These are phyloP conservation scores for Grammomys surdaster DNA, from an alignment of 2,113 vertebrate genomes.

Conservation along the genomic window DNA sequence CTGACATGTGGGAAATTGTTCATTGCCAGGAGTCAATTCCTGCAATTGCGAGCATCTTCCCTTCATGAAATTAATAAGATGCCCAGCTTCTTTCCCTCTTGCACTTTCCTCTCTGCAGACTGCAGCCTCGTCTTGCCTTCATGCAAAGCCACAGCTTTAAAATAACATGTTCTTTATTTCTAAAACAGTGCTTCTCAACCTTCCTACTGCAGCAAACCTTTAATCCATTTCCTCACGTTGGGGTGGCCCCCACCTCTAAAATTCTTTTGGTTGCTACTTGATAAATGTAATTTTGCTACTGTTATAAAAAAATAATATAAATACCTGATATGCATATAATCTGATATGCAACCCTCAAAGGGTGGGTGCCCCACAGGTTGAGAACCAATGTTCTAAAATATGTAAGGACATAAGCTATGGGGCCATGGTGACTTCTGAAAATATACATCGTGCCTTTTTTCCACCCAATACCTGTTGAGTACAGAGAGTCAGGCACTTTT, in stretches of 20 bases:
- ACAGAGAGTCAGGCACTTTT: background rate
- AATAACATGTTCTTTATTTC: conserved; percentile 36
- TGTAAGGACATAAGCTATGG: background rate
- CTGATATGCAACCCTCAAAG: background rate
- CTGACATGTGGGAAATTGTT: conserved; percentile 73
- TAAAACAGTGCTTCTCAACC: background rate
- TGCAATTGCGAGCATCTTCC: conserved; percentile 37
- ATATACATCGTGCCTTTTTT: background rate
- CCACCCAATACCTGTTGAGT: background rate
- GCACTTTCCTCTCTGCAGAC: background rate
- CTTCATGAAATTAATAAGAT: conserved; percentile 57
- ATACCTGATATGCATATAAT: background rate
- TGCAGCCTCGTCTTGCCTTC: background rate
- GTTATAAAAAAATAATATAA: background rate
- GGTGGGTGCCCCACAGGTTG: background rate
- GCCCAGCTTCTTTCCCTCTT: background rate
- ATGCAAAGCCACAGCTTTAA: background rate
- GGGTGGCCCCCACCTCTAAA: background rate
- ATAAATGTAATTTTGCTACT: background rate
- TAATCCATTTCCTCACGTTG: background rate
- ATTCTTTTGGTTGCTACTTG: background rate
- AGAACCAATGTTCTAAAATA: background rate
- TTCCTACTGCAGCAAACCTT: background rate
- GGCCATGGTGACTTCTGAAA: background rate
- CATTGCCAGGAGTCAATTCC: conserved; percentile 64